phyloP scores from a whole-genome alignment of 2,888 invertebrate species.

The Gymnocheta viridis region DNA sequence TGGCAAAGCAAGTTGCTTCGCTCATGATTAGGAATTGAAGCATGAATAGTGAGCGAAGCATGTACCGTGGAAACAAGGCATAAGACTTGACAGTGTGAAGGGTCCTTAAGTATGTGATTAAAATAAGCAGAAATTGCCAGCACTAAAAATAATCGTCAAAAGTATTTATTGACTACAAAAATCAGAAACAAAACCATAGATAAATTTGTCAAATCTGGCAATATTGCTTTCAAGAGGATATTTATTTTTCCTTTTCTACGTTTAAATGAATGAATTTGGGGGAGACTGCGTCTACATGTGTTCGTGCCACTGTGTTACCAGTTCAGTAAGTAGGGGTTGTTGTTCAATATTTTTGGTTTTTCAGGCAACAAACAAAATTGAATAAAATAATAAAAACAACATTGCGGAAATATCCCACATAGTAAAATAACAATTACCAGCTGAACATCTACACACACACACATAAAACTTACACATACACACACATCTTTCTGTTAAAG shows the following conservation, averaged over 20 bases:
- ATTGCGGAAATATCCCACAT: slow-evolving; percentile 6
- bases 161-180: too few species aligned
- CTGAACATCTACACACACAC: background rate
- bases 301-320: slow-evolving; percentile 16
- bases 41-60: too few species aligned
- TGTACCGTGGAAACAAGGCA: too few species aligned
- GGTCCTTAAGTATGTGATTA: too few species aligned
- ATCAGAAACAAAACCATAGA: too few species aligned
- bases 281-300: background rate
- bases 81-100: too few species aligned
- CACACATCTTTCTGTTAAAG: background rate
- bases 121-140: too few species aligned
- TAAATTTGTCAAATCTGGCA: background rate
- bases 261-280: background rate
- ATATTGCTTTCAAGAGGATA: background rate
- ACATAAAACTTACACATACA: background rate
- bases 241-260: too few species aligned
- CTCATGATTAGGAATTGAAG: too few species aligned
- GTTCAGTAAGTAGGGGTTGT: slow-evolving; percentile 34
- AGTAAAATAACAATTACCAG: background rate
- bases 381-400: slow-evolving; percentile 4
- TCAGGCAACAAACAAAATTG: background rate
- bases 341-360: background rate
- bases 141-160: background rate
- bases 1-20: too few species aligned